Evolutionary conservation across 2,888 invertebrate genomes (phyloP).

Genomic region (Lymantria dispar): DNA sequence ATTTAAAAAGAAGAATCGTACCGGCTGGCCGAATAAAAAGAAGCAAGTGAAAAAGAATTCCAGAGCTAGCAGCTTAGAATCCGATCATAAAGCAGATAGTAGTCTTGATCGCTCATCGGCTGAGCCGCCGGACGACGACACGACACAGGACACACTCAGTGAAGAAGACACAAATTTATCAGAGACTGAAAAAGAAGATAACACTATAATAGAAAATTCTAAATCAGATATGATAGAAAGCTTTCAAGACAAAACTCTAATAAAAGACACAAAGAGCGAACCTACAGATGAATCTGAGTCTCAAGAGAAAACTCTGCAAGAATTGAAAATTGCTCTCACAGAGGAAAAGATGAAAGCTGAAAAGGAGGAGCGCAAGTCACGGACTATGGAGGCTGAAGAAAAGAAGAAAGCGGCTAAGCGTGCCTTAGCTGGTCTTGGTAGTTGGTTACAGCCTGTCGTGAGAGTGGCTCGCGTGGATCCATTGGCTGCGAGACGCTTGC

Average conservation of each 20-base stretch:
- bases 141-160: conserved; percentile 54
- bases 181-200: conserved; percentile 45
- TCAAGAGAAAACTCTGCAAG: conserved; percentile 42
- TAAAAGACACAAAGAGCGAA: conserved; percentile 19
- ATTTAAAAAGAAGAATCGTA: conserved; percentile 88
- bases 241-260: conserved; percentile 29
- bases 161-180: conserved; percentile 55
- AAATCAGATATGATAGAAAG: conserved; percentile 30
- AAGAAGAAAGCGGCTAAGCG: conserved; percentile 56
- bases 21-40: conserved; percentile 89
- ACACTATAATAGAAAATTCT: conserved; percentile 31
- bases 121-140: conserved; percentile 58
- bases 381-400: conserved; percentile 54
- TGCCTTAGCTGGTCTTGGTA: conserved; percentile 50
- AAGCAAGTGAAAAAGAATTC: conserved; percentile 60
- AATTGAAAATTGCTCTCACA: conserved; percentile 39
- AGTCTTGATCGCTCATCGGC: conserved; percentile 60
- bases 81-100: conserved; percentile 50
- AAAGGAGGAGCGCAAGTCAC: conserved; percentile 42
- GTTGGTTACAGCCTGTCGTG: conserved; percentile 85
- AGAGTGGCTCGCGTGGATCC: conserved; percentile 85
- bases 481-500: conserved; percentile 51
- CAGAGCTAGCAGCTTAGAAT: conserved; percentile 52
- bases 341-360: conserved; percentile 45
- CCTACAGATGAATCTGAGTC: conserved; percentile 28